These are phyloP conservation scores for Erannis defoliaria DNA, from an alignment of 2,888 invertebrate genomes.

Conservation along the genomic window DNA sequence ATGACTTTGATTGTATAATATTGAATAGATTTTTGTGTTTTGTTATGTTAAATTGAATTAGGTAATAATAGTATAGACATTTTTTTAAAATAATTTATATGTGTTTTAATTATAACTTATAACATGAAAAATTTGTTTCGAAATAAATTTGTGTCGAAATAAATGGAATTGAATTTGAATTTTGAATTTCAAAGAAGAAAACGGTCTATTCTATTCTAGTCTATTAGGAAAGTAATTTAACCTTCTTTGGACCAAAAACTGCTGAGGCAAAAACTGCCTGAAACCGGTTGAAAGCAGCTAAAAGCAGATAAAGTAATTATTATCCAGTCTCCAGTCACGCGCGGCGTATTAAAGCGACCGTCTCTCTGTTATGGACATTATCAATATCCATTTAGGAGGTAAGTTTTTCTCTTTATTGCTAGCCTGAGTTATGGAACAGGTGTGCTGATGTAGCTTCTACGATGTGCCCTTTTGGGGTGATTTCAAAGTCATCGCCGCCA, in stretches of 20 bases:
- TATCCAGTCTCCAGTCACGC: conserved; percentile 46
- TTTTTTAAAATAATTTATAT: too few relatives aligned
- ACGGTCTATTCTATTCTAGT: background rate
- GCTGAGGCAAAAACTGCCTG: conserved; percentile 16
- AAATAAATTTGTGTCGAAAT: too few relatives aligned
- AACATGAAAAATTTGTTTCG: too few relatives aligned
- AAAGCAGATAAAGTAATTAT: conserved; percentile 36
- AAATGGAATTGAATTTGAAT: too few relatives aligned
- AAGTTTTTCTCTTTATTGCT: conserved; percentile 61
- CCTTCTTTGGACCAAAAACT: conserved; percentile 2
- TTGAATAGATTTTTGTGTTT: too few relatives aligned
- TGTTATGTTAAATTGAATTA: too few relatives aligned
- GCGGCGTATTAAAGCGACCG: conserved; percentile 45
- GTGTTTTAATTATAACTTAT: too few relatives aligned
- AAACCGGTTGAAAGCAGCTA: conserved; percentile 24
- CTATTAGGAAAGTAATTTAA: conserved; percentile 17
- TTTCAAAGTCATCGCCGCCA: conserved; percentile 8
- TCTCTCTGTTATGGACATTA: conserved; percentile 54
- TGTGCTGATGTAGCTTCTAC: conserved; percentile 43
- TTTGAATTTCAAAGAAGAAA: conserved; percentile 6
- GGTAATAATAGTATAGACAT: too few relatives aligned
- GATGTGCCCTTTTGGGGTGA: conserved; percentile 9
- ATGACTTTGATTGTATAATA: too few relatives aligned
- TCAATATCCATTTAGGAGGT: conserved; percentile 58
- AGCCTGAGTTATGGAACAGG: conserved; percentile 51